Evolutionary conservation across 2,888 invertebrate species (phyloP).

Genomic region (Glaucopsyche alexis): DNA sequence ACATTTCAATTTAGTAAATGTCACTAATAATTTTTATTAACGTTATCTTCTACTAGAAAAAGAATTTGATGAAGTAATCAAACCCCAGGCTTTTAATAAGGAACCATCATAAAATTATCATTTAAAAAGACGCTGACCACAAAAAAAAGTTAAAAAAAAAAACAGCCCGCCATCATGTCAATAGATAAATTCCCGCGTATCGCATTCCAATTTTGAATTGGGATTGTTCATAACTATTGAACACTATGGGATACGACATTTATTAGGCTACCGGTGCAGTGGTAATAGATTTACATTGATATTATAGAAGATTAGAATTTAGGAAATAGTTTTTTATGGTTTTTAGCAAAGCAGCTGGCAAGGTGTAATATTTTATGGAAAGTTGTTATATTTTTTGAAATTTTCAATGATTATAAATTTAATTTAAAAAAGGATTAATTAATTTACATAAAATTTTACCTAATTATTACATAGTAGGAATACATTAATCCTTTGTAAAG

Average conservation of each 20-base stretch:
- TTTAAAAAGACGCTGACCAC: background rate
- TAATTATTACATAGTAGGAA: too few species aligned
- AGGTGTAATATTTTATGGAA: background rate
- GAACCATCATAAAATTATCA: background rate
- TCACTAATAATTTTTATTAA: background rate
- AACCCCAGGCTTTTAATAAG: conserved; percentile 2
- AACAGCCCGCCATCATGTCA: conserved; percentile 9
- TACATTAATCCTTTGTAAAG: too few species aligned
- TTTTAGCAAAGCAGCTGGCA: background rate
- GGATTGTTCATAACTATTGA: conserved; percentile 18
- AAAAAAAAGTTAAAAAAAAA: background rate
- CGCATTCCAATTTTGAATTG: conserved; percentile 24
- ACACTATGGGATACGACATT: conserved; percentile 14
- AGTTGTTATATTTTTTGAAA: too few species aligned
- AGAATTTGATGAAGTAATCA: background rate
- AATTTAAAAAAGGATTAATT: too few species aligned
- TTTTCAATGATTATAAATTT: too few species aligned
- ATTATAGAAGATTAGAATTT: background rate
- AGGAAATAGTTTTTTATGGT: background rate
- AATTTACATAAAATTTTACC: too few species aligned
- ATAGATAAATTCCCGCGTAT: conserved; percentile 19
- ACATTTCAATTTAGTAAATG: background rate
- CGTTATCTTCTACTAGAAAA: background rate
- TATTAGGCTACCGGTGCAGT: conserved; percentile 12
- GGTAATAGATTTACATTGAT: conserved; percentile 13